These are phyloP conservation scores for Molothrus ater DNA, from an alignment of 2,797 vertebrate species.

Conservation along the genomic window DNA sequence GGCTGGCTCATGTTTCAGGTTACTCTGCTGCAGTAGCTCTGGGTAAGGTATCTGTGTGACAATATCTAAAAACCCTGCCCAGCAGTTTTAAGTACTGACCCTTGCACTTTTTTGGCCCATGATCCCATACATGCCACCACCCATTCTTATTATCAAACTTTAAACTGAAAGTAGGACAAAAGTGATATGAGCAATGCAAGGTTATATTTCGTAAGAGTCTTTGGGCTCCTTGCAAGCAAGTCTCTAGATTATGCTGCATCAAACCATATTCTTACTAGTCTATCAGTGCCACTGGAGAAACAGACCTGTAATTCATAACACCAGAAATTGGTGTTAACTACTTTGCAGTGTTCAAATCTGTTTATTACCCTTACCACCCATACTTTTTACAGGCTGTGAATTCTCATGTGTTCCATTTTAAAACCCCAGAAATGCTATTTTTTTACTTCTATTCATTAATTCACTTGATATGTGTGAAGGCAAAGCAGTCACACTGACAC, in stretches of 20 bases:
- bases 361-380: not conserved
- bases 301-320: not conserved
- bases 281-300: not conserved
- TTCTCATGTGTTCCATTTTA: not conserved
- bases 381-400: not conserved
- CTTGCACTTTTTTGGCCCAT: not conserved
- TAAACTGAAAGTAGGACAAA: conserved; percentile 17
- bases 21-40: not conserved
- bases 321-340: not conserved
- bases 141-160: not conserved
- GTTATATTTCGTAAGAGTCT: not conserved
- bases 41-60: not conserved
- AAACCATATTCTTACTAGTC: not conserved
- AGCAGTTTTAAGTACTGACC: not conserved
- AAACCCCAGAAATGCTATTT: not conserved
- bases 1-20: conserved; percentile 1
- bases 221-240: not conserved
- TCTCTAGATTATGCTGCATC: not conserved
- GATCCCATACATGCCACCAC: not conserved
- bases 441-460: not conserved
- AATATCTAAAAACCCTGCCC: not conserved
- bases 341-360: not conserved
- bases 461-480: not conserved
- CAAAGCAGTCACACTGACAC: not conserved
- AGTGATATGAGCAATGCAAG: not conserved